Percentiles rank a stretch among this genome's conserved stretches.
Evolutionary conservation across 2,888 invertebrate species (phyloP).

Genomic region (Sturmia bella): DNA sequence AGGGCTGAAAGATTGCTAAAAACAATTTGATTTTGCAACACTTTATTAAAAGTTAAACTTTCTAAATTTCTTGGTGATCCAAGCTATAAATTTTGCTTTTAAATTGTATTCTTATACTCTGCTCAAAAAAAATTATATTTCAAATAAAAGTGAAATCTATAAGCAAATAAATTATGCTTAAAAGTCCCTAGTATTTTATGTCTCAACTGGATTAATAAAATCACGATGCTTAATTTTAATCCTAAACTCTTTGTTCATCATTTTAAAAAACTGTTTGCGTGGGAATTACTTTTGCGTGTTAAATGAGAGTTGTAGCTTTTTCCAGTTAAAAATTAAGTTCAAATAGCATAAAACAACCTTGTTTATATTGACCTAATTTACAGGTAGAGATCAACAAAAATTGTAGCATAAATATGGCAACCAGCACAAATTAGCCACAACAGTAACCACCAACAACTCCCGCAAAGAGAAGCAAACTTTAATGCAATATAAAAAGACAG

Average conservation of each 20-base stretch:
- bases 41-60: too few species aligned
- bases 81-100: too few species aligned
- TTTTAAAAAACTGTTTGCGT: slow-evolving; percentile 51
- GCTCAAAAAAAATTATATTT: too few species aligned
- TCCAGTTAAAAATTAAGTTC: slow-evolving; percentile 36
- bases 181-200: too few species aligned
- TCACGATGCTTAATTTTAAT: slow-evolving; percentile 42
- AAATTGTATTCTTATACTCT: too few species aligned
- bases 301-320: slow-evolving; percentile 49
- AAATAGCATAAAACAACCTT: slow-evolving; percentile 49
- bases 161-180: too few species aligned
- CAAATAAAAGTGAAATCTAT: too few species aligned
- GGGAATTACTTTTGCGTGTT: slow-evolving; percentile 65
- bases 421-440: slow-evolving; percentile 16
- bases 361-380: slow-evolving; percentile 60
- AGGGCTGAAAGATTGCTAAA: too few species aligned
- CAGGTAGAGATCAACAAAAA: slow-evolving; percentile 56
- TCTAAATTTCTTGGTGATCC: too few species aligned
- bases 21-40: too few species aligned
- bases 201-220: slow-evolving; percentile 54
- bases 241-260: not conserved
- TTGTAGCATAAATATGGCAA: slow-evolving; percentile 46
- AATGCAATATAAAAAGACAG: slow-evolving; percentile 42
- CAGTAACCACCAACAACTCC: slow-evolving; percentile 7
- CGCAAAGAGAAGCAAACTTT: slow-evolving; percentile 28